Evolutionary conservation across 30 jellyfish, hydroid and myxozoan species (phyloP).

Genomic region (Calvadosia cruxmelitensis): DNA sequence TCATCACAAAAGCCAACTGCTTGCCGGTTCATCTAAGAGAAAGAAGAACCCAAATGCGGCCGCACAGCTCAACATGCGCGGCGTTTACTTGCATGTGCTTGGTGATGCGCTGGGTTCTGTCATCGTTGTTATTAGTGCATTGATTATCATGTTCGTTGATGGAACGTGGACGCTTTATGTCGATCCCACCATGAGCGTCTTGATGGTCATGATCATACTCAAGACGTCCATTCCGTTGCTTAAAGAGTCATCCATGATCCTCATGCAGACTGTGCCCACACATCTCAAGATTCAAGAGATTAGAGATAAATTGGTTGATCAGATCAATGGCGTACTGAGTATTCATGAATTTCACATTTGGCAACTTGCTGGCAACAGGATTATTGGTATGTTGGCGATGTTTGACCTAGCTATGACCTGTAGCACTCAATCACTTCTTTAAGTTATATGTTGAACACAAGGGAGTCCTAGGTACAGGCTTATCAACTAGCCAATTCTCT

Average conservation of each 20-base stretch:
- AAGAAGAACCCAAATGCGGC: constrained; percentile 28
- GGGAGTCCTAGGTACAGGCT: too few species aligned
- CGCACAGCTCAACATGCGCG: constrained; percentile 84
- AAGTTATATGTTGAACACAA: too few species aligned
- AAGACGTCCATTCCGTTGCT: constrained; percentile 84
- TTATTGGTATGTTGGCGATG: constrained; percentile 76
- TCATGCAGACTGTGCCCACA: constrained; percentile 96
- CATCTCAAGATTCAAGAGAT: constrained; percentile 86
- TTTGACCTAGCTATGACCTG: too few species aligned
- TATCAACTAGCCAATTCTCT: too few species aligned
- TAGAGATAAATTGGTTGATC: constrained; percentile 76
- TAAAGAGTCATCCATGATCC: constrained; percentile 83
- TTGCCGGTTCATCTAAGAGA: neutral
- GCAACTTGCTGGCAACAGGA: constrained; percentile 92
- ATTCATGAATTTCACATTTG: constrained; percentile 89
- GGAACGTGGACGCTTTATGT: constrained; percentile 85
- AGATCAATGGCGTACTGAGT: constrained; percentile 66
- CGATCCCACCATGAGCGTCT: constrained; percentile 89
- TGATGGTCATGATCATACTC: constrained; percentile 74
- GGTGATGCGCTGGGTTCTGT: constrained; percentile 99
- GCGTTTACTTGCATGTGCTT: constrained; percentile 80
- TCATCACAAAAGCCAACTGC: neutral
- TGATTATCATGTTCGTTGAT: constrained; percentile 64
- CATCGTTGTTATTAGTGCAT: constrained; percentile 86
- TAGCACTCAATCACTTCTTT: too few species aligned